Evolutionary conservation across 2,113 vertebrate genomes (phyloP), one percentile per base, ranked within the genome.

Genomic region (Reinhardtius hippoglossoides): DNA sequence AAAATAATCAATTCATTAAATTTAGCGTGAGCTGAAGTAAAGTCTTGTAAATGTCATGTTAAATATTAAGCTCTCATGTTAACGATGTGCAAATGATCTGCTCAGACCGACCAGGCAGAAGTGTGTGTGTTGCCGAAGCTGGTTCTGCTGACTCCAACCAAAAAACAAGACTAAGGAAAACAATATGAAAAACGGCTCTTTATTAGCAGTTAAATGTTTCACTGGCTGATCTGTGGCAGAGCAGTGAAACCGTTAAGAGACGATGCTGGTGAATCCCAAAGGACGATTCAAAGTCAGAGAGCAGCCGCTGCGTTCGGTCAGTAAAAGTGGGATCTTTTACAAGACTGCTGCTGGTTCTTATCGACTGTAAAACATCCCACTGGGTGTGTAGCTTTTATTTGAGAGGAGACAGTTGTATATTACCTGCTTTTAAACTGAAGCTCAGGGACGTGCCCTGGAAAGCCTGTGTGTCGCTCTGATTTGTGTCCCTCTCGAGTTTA

Each of bases 281-380:
- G 76, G 88, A 66, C 42, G 27, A 44, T 2, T 90, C 42, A 86
- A 78, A 80, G 85, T 85, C 80, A 68, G 31, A 42, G 35, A 67
- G 60, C 65, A 23, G 62, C 62, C 55, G 1, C 0, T 0, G 13
- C n/a, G 55, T 61, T 40, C 35, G 15, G 72, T 82, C 75, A 79
- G 81, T 66, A 67, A 83, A 81, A 77, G 16, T 67, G 76, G 21
- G 31, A 66, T 66, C 61, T 82, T 82, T 85, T 87, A 87, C 75
- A 61, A 61, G 78, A 44, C 46, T 20, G 58, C 37, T 55, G 0
- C 21, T 57, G 50, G 60, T 75, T 27, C 68, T 80, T 40, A 81
- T 64, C 68, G 79, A 37, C 75, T 66, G 71, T 86, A 76, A 87
- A 81, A 83, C 56, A 46, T 65, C 74, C 66, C 21, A 13, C 44